These are phyloP conservation scores for Dendrocopos noguchii DNA, from an alignment of 2,113 vertebrate genomes.

Conservation along the genomic window DNA sequence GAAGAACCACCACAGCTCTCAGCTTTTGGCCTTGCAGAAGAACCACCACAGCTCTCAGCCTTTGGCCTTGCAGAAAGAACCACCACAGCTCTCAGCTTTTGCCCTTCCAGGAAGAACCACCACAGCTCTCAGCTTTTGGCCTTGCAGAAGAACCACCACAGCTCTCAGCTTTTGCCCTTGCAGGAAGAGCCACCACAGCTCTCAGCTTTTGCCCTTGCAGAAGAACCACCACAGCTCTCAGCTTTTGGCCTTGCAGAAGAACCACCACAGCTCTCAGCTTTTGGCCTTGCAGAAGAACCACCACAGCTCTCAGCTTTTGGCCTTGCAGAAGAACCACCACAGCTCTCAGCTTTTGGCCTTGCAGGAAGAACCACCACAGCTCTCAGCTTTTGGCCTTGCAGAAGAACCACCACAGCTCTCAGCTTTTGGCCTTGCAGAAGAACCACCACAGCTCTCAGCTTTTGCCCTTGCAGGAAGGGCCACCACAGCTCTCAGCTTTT, in stretches of 20 bases:
- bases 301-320: background rate
- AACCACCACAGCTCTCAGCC: background rate
- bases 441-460: background rate
- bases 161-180: background rate
- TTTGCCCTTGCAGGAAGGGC: background rate
- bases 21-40: background rate
- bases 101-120: background rate
- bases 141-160: background rate
- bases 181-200: background rate
- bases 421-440: background rate
- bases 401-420: background rate
- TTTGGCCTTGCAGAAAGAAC: background rate
- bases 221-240: background rate
- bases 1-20: background rate
- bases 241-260: background rate
- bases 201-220: no score
- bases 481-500: background rate
- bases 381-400: background rate
- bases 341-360: no score
- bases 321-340: background rate
- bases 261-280: no score
- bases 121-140: no score
- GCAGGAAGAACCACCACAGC: background rate
- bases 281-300: background rate
- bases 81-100: background rate